Base-by-base conservation (phyloP, 1,140 invertebrate species). In the Tetranychus cinnabarinus region DNA sequence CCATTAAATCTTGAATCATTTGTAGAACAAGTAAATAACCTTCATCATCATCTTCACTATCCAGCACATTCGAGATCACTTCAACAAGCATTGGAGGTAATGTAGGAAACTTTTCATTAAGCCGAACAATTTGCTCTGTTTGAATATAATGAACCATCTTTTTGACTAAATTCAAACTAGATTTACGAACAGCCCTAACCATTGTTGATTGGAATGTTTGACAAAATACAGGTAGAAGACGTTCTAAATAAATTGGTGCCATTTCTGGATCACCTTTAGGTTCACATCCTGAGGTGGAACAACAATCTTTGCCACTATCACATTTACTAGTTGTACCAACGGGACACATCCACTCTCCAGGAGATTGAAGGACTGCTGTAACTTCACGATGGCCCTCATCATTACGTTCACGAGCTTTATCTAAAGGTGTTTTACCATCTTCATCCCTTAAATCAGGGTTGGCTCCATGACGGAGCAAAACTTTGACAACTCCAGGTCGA, bases 41-140 rank as follows among this genome's bases (percentile, higher is more conserved):
- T 70, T 96, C 91, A 72, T 96, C 90, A 74, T 97, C 90, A 68
- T 96, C 90, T 82, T 93, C 89, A 70, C 86, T 86, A 72, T 96
- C 89, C 54, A 97, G 75, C 37, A 96, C 89, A 66, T 83, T 84
- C 37, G 88, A 87, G 45, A 97, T 80, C 15, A 97, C 89, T 74
- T 92, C 87, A 5, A 92, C 89, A 1, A 58, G 8, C n/a, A 45
- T 12, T n/a, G 83, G 82, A 36, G 85, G 83, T 68, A 88, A 81
- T 65, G 78, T 80, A 68, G 80, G 78, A n/a, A 77, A 78, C 64
- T 78, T 76, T 60, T 75, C 74, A 70, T 82, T 80, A 65, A 84
- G 76, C 69, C 85, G 80, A 61, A 79, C 73, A 52, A 90, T 74
- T 65, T 90, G 72, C 62, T 77, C 70, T 54, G 81, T 73, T 66